Conservation (phyloP, 2,797 vertebrate genomes). For the Lacerta viridis region DNA sequence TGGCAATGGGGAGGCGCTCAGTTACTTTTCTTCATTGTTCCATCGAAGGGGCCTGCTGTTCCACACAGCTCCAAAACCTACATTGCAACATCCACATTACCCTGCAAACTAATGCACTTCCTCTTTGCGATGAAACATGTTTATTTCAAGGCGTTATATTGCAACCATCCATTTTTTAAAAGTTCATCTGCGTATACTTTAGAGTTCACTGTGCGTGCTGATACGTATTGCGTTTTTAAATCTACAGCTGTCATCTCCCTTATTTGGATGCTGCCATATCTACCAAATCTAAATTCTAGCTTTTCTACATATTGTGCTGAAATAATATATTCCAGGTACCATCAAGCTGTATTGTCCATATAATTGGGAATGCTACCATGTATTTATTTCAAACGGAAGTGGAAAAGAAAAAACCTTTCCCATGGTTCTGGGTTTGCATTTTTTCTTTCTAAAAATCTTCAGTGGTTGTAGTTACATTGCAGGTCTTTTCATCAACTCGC, state of each 20-base stretch:
- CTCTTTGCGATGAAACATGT: not conserved
- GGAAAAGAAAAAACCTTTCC: not conserved
- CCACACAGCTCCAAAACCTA: not conserved
- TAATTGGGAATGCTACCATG: not conserved
- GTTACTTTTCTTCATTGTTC: not conserved
- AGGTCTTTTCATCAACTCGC: conserved; percentile 1
- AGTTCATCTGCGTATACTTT: not conserved
- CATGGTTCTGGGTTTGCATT: not conserved
- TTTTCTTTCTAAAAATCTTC: not conserved
- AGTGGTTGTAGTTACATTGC: not conserved
- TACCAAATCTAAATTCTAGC: conserved; percentile 1
- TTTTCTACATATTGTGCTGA: not conserved
- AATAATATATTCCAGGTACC: not conserved
- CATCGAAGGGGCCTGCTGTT: not conserved
- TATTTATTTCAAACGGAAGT: not conserved
- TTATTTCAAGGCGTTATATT: not conserved
- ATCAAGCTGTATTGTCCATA: not conserved
- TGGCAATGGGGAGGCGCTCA: conserved; percentile 51
- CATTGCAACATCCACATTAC: not conserved
- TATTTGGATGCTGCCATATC: not conserved
- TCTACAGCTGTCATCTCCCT: not conserved
- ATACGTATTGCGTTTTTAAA: not conserved
- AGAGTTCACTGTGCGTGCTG: not conserved
- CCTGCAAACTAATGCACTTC: conserved; percentile 6
- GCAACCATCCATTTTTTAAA: not conserved